Base-by-base conservation (phyloP, 2,797 vertebrate species). In the Oryzias sinensis region DNA sequence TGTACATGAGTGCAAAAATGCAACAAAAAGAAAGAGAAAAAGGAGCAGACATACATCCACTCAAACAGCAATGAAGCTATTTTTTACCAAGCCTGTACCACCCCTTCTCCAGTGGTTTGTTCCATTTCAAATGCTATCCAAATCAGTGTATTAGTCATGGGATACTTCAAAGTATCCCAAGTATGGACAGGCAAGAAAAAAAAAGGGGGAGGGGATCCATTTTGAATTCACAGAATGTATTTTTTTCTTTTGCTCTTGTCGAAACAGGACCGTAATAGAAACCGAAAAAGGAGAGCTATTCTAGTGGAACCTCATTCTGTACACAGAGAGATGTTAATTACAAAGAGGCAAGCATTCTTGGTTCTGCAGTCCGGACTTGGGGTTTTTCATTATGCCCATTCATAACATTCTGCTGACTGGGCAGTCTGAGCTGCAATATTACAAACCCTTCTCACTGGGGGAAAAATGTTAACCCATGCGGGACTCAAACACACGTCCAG, bases 401-500 rank as follows among this genome's bases (percentile, higher is more conserved):
- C 86, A 90, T 87, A 90, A 90, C 86, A 87, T 90, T 90, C 80
- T 90, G 90, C 91, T 91, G 91, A 92, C 85, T 87, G 84, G 86
- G 76, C 80, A 86, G 86, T 89, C 80, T 77, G 56, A 82, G 71
- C 59, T 80, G 78, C 80, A 85, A 76, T 86, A 86, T 77, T 80
- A 82, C 81, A 54, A 37, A 77, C 78, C 53, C 43, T 84, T 81
- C 89, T 86, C 82, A 76, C 75, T 81, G 84, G 79, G 77, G 27
- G 27, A 6, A 79, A 83, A 85, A 84, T 57, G 85, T 88, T 88
- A 90, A 91, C 89, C 85, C 89, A 75, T 90, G 87, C 86, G 49
- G 79, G 72, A 73, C 84, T 80, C 72, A 59, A 53, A 73, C 72
- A 73, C 72, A 79, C 78, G 72, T 65, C 42, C 55, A 55, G 57